Percentiles rank a stretch among this genome's conserved stretches.
These are phyloP conservation scores for Drosophila falleni DNA, from an alignment of 2,888 invertebrate species.

Conservation along the genomic window DNA sequence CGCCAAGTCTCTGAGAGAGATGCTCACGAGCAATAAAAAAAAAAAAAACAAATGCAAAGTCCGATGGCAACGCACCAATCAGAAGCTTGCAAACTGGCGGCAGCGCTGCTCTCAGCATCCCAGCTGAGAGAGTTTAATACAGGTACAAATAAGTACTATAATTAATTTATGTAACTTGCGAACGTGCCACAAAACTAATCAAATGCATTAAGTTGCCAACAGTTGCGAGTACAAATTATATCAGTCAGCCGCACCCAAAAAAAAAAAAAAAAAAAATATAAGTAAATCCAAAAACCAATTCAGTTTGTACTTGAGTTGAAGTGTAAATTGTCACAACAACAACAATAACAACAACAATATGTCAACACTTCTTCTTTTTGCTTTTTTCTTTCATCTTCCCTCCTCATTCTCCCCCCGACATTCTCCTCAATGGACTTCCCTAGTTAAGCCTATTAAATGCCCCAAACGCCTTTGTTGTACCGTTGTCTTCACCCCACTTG, in stretches of 20 bases:
- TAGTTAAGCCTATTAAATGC: conserved; percentile 79
- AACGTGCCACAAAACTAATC: conserved; percentile 54
- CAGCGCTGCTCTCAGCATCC: background rate
- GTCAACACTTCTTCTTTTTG: conserved; percentile 68
- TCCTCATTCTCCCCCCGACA: no score
- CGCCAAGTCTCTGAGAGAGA: conserved; percentile 18
- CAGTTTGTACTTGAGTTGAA: conserved; percentile 52
- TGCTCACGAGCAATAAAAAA: conserved; percentile 33
- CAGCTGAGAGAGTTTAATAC: background rate
- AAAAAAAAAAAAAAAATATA: no score
- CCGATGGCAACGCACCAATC: conserved; percentile 51
- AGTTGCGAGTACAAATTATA: conserved; percentile 28
- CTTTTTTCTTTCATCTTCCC: background rate
- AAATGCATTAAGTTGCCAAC: conserved; percentile 41
- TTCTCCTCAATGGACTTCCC: conserved; percentile 26
- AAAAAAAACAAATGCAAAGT: conserved; percentile 29
- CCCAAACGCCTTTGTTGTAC: conserved; percentile 74
- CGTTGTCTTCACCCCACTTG: conserved; percentile 53
- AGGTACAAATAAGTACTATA: background rate
- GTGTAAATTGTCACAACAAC: conserved; percentile 63
- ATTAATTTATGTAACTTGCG: conserved; percentile 12
- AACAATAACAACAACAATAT: conserved; percentile 46
- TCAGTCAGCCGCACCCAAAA: conserved; percentile 37
- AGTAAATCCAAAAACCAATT: conserved; percentile 50
- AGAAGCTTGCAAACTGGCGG: conserved; percentile 38